phyloP scores from a whole-genome alignment of 2,888 invertebrate genomes.

The Dryomyza anilis region DNA sequence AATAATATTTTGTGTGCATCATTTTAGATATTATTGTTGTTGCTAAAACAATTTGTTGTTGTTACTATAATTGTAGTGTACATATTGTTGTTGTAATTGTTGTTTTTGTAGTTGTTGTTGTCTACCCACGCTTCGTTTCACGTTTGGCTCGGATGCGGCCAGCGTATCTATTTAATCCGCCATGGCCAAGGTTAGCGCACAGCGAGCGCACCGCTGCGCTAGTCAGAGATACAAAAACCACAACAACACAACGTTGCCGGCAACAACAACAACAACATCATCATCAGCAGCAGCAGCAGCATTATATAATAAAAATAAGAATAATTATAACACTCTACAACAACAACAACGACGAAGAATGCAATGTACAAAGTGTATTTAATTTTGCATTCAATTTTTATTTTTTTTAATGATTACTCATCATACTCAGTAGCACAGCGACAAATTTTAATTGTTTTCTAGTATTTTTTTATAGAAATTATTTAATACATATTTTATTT shows the following conservation, averaged over 20 bases:
- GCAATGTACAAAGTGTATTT: background rate
- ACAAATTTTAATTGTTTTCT: too few species aligned
- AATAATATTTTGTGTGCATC: background rate
- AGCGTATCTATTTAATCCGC: slow-evolving; percentile 7
- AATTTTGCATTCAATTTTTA: background rate
- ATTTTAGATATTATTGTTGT: too few species aligned
- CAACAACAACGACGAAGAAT: background rate
- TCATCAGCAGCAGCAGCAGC: slow-evolving; percentile 3
- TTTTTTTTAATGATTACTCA: background rate
- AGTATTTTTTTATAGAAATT: too few species aligned
- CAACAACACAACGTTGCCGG: background rate
- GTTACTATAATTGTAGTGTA: too few species aligned
- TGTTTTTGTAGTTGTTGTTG: slow-evolving; percentile 4
- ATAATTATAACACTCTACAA: slow-evolving; percentile 1
- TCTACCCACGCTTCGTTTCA: slow-evolving; percentile 18
- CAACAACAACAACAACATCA: slow-evolving; percentile 14
- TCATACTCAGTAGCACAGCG: too few species aligned
- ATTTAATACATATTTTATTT: too few species aligned
- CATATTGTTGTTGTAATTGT: background rate
- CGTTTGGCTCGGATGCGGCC: slow-evolving; percentile 9
- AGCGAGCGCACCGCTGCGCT: too few species aligned
- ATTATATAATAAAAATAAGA: too few species aligned
- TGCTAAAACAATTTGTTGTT: too few species aligned
- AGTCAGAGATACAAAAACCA: background rate
- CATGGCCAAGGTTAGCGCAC: slow-evolving; percentile 13